A percentile compares a stretch with the other conserved stretches of the same genome.
phyloP scores from a whole-genome alignment of 2,113 vertebrate species.

The Danio rerio region GRCz12tu NC_133188.1:41503001-41503500 shows the following conservation, averaged over 20 bases:
- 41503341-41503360: not conserved
- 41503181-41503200: not conserved
- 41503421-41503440: slow-evolving; percentile 28
- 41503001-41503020: not conserved
- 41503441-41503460: slow-evolving; percentile 14
- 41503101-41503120: not conserved
- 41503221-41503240: not conserved
- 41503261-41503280: not conserved
- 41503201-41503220: not conserved
- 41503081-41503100: not conserved
- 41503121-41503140: not conserved
- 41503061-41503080: not conserved
- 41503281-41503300: not conserved
- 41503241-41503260: not conserved
- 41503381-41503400: slow-evolving; percentile 22
- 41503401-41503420: slow-evolving; percentile 8
- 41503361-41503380: slow-evolving; percentile 8
- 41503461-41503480: slow-evolving; percentile 20
- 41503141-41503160: not conserved
- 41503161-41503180: not conserved
- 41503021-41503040: not conserved
- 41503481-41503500: slow-evolving; percentile 28
- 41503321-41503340: not conserved
- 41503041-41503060: not conserved
- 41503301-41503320: not conserved